Conservation (phyloP, 2,113 vertebrate species). For the Myrmophylax atrothorax region DNA sequence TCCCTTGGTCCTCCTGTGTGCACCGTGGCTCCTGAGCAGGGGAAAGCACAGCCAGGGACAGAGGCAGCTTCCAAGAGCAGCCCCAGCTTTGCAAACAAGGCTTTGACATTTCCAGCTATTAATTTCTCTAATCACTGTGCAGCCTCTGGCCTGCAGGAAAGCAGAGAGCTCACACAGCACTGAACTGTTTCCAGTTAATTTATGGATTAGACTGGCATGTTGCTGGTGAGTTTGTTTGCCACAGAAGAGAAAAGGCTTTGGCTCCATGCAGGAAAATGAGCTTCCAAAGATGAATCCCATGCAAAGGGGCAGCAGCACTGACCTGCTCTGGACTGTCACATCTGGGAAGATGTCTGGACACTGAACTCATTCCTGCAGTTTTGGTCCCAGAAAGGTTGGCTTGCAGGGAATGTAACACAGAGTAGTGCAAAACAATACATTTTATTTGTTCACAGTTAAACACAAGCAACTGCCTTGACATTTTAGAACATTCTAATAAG, state of each 20-base stretch:
- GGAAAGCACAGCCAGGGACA: not conserved
- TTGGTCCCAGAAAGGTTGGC: not conserved
- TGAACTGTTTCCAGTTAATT: not conserved
- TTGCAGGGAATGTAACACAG: constrained; percentile 15
- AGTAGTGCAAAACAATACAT: constrained; percentile 98
- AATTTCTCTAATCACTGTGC: not conserved
- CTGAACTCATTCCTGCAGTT: not conserved
- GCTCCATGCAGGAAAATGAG: not conserved
- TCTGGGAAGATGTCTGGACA: not conserved
- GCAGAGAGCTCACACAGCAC: not conserved
- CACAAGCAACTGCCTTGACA: constrained; percentile 94
- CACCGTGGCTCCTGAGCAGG: not conserved
- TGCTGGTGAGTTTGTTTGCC: not conserved
- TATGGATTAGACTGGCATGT: not conserved
- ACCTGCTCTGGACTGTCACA: not conserved
- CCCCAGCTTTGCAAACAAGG: not conserved
- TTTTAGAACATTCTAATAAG: constrained; percentile 83
- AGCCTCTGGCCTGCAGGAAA: not conserved
- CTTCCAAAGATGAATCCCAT: not conserved
- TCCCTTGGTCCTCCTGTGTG: fast-evolving
- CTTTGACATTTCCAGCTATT: not conserved
- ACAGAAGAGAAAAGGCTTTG: not conserved
- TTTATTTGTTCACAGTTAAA: constrained; percentile 99
- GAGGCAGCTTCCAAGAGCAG: not conserved
- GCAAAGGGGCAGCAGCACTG: not conserved